phyloP scores from a whole-genome alignment of 2,888 invertebrate species.

The Merodon equestris region DNA sequence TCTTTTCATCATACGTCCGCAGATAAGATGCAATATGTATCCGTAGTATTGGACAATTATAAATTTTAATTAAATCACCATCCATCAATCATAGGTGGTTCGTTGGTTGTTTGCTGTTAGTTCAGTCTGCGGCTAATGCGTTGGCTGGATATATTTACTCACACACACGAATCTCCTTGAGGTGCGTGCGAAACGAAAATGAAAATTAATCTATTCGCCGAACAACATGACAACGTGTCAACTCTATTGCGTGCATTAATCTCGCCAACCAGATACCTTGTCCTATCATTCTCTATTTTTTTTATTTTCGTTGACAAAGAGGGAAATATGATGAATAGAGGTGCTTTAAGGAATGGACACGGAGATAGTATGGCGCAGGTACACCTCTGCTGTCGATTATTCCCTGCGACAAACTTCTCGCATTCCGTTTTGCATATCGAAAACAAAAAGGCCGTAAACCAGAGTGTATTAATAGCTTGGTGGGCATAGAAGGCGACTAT shows the following conservation, averaged over 20 bases:
- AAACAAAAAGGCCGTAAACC: slow-evolving; percentile 43
- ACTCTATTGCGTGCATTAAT: slow-evolving; percentile 68
- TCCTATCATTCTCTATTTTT: slow-evolving; percentile 1
- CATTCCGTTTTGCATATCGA: slow-evolving; percentile 66
- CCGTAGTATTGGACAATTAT: slow-evolving; percentile 61
- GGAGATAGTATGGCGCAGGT: background rate
- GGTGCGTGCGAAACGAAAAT: slow-evolving; percentile 67
- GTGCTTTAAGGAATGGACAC: slow-evolving; percentile 69
- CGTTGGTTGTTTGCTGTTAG: slow-evolving; percentile 11
- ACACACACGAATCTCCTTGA: slow-evolving; percentile 12
- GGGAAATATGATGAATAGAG: slow-evolving; percentile 65
- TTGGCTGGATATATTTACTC: slow-evolving; percentile 57
- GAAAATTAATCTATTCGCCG: slow-evolving; percentile 66
- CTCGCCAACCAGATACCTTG: slow-evolving; percentile 35
- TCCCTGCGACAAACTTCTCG: slow-evolving; percentile 22
- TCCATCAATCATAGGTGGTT: slow-evolving; percentile 63
- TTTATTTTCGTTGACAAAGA: slow-evolving; percentile 32
- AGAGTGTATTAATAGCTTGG: slow-evolving; percentile 34
- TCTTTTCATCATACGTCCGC: slow-evolving; percentile 29
- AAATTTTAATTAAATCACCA: slow-evolving; percentile 67
- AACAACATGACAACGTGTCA: slow-evolving; percentile 67
- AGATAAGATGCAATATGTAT: slow-evolving; percentile 45
- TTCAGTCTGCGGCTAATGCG: slow-evolving; percentile 36
- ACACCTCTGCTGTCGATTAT: too few relatives aligned
- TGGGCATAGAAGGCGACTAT: slow-evolving; percentile 44